These are phyloP conservation scores for Chesias legatella DNA, from an alignment of 2,888 invertebrate genomes.

Conservation along the genomic window DNA sequence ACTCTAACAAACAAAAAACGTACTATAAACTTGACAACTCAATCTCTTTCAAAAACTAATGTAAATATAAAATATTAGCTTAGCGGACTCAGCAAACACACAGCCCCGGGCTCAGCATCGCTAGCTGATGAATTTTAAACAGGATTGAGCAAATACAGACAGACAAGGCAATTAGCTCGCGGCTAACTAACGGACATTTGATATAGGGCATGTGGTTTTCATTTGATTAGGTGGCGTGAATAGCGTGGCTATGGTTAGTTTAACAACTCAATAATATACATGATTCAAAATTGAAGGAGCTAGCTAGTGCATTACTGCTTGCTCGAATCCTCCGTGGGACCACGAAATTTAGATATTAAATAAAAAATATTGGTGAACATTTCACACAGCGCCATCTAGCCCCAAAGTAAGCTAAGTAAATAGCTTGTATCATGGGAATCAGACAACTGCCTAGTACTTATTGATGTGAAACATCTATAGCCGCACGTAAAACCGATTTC, in stretches of 20 bases:
- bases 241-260: background rate
- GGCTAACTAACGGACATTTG: slow-evolving; percentile 49
- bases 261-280: too few species aligned
- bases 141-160: slow-evolving; percentile 47
- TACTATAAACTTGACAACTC: slow-evolving; percentile 37
- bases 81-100: slow-evolving; percentile 56
- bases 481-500: too few species aligned
- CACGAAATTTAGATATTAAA: too few species aligned
- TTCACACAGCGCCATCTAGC: too few species aligned
- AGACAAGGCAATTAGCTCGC: slow-evolving; percentile 64
- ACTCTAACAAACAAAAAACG: slow-evolving; percentile 29
- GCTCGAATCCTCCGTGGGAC: too few species aligned
- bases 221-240: slow-evolving; percentile 33
- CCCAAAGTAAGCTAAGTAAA: too few species aligned
- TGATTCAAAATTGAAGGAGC: too few species aligned
- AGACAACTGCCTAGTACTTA: too few species aligned
- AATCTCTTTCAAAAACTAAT: slow-evolving; percentile 57
- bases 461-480: too few species aligned
- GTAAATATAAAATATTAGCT: slow-evolving; percentile 59
- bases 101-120: slow-evolving; percentile 44
- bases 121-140: slow-evolving; percentile 56
- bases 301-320: too few species aligned
- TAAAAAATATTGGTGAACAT: too few species aligned
- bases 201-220: slow-evolving; percentile 40
- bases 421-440: too few species aligned